Evolutionary conservation across 64 coral and sea anemone species (phyloP).

Genomic region (Hydrozoanthus tunicans): DNA sequence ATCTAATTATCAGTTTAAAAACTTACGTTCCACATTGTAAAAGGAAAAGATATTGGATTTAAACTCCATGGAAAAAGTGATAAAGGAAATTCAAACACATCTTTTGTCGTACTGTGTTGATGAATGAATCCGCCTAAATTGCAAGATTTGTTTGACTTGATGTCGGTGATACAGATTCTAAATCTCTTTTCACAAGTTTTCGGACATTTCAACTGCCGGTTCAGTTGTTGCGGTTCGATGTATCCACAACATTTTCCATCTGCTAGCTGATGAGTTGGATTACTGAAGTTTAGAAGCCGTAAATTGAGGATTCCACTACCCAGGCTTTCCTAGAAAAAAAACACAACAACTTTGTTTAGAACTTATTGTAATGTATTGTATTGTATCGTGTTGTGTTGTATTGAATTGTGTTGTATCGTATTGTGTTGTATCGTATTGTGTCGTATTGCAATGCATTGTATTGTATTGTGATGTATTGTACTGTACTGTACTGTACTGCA

Average conservation of each 20-base stretch:
- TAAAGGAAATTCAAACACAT: constrained; percentile 1
- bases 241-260: constrained; percentile 15
- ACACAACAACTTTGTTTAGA: neutral
- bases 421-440: too few relatives aligned
- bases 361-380: too few relatives aligned
- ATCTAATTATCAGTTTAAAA: neutral
- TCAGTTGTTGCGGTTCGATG: neutral
- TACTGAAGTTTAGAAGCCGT: constrained; percentile 2
- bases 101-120: neutral
- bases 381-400: too few relatives aligned
- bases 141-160: constrained; percentile 2
- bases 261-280: neutral
- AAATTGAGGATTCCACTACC: neutral
- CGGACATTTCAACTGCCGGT: neutral
- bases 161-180: neutral
- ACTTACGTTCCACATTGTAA: constrained; percentile 20
- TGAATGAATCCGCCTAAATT: neutral
- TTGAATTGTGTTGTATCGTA: too few relatives aligned
- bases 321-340: neutral
- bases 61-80: neutral
- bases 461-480: too few relatives aligned
- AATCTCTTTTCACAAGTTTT: neutral
- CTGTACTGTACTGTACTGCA: too few relatives aligned
- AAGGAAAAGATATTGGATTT: constrained; percentile 19
- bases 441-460: too few relatives aligned